Conservation (phyloP, 1,140 invertebrate species). For the Macrotrachela quadricornifera region DNA sequence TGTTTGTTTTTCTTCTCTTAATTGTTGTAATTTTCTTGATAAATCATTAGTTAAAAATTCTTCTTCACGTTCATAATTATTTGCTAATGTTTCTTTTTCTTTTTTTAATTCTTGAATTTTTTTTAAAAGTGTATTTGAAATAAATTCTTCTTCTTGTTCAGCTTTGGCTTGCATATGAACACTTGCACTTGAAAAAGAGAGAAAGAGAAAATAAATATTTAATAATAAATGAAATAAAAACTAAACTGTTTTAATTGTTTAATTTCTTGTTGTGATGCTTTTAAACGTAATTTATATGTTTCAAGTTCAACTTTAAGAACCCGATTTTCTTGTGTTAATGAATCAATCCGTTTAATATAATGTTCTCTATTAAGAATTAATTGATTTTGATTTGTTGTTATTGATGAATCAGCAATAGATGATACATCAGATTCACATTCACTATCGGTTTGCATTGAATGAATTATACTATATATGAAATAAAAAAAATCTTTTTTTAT, state of each 20-base stretch:
- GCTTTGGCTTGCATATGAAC: neutral
- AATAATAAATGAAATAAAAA: neutral
- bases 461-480: too few relatives aligned
- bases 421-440: conserved; percentile 3
- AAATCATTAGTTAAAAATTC: conserved; percentile 97
- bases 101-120: conserved; percentile 95
- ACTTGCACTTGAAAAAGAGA: too few relatives aligned
- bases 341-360: conserved; percentile 79
- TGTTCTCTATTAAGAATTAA: conserved; percentile 39
- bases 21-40: conserved; percentile 76
- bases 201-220: too few relatives aligned
- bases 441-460: conserved; percentile 6
- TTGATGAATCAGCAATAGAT: neutral
- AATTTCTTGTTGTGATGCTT: conserved; percentile 84
- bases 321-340: conserved; percentile 82
- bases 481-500: too few relatives aligned
- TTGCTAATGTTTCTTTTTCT: conserved; percentile 86
- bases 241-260: conserved; percentile 39
- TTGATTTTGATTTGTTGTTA: neutral
- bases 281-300: conserved; percentile 78
- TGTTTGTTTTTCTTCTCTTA: conserved; percentile 61
- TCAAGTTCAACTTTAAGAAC: conserved; percentile 87
- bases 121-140: conserved; percentile 86
- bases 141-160: conserved; percentile 77
- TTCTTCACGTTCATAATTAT: conserved; percentile 95